A percentile compares a stretch with the other conserved stretches of the same genome.
Conservation (phyloP, 2,888 invertebrate genomes). For the Scaptomyza cyrtandrae region DNA sequence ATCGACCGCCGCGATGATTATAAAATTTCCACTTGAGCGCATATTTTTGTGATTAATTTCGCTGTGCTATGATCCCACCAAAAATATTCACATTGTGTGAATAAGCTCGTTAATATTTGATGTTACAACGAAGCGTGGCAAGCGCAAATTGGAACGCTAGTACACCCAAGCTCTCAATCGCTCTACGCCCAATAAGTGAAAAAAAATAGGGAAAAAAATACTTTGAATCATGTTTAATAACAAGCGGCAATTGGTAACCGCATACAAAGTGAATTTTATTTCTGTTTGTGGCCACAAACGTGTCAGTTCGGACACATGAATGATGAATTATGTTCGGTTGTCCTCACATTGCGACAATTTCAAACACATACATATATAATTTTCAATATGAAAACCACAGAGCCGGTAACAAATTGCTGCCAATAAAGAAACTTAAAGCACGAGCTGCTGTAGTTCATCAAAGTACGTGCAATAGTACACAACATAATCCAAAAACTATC, state of each 20-base stretch:
- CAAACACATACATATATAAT: slow-evolving; percentile 30
- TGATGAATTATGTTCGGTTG: slow-evolving; percentile 70
- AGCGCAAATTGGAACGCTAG: slow-evolving; percentile 37
- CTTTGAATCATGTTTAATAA: slow-evolving; percentile 28
- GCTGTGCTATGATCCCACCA: slow-evolving; percentile 45
- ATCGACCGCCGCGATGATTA: slow-evolving; percentile 67
- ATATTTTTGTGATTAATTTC: slow-evolving; percentile 73
- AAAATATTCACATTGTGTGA: slow-evolving; percentile 42
- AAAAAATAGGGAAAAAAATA: slow-evolving; percentile 2
- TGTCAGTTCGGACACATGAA: slow-evolving; percentile 76
- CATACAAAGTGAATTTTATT: slow-evolving; percentile 77
- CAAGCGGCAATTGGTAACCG: slow-evolving; percentile 57
- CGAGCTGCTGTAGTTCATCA: neutral
- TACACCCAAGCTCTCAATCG: slow-evolving; percentile 18
- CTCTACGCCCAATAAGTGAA: neutral
- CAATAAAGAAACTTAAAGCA: slow-evolving; percentile 10
- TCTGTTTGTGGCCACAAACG: slow-evolving; percentile 76
- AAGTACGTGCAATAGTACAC: slow-evolving; percentile 4
- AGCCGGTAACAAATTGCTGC: slow-evolving; percentile 34
- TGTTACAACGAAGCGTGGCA: slow-evolving; percentile 28
- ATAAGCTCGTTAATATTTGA: slow-evolving; percentile 65
- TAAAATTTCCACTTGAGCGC: slow-evolving; percentile 70
- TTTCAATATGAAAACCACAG: slow-evolving; percentile 40
- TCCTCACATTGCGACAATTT: slow-evolving; percentile 42
- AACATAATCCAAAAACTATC: neutral